Evolutionary conservation across 2,113 vertebrate species (phyloP), one percentile per base, ranked within the genome.

Genomic region (Herpetotheres cachinnans): DNA sequence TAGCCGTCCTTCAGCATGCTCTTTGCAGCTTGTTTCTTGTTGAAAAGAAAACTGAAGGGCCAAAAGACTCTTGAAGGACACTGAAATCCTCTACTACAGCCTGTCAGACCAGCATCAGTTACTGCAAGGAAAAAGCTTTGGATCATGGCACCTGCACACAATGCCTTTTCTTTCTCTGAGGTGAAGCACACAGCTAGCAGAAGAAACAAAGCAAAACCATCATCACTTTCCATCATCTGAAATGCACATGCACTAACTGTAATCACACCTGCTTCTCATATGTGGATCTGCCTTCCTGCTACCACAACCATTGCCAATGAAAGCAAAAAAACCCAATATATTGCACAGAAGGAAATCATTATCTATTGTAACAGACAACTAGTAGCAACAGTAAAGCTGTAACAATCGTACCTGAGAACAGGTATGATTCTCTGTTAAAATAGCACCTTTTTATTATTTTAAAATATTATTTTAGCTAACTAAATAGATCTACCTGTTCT

Each of bases 231-330:
- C 61, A 65, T 9, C 58, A 38, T 2, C 54, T 20, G 2, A 38
- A 89, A 84, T 12, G 38, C 26, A 38, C 1, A 0, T 9, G 42
- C 1, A 0, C 22, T 54, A 50, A 25, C 36, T n/a, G 40, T 9
- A 59, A 11, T 38, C 81, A 47, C 17, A 52, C 16, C 73, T 78
- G 59, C 69, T 56, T 69, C 58, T 42, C 13, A 0, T 16, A 49
- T 0, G 0, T 1, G 49, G 40, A 42, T 44, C 54, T 73, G 67
- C 71, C 34, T n/a, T 67, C 62, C 66, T 58, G 49, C 25, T 79
- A 54, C 62, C 44, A 20, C 10, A 44, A 47, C 13, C 32, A 65
- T 6, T 25, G 44, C 34, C 61, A 44, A 32, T 1, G 27, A 36
- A 58, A 54, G 50, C n/a, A 38, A 65, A 61, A 36, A 30, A 32